Base-by-base conservation (phyloP, 92 coral and sea anemone genomes). In the Blastomussa wellsi region DNA sequence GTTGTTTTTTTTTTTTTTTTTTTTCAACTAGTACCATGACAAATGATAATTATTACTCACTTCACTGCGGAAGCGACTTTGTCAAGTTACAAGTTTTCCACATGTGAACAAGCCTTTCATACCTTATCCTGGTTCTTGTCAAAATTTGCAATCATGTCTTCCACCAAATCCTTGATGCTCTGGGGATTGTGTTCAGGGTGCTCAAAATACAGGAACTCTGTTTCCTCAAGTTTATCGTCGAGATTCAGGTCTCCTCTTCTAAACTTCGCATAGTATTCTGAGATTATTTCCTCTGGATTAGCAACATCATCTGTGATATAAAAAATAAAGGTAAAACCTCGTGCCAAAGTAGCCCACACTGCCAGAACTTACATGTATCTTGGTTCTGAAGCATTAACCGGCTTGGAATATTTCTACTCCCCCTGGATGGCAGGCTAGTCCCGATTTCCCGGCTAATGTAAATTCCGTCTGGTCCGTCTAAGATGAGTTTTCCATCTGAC, bases 151-250 rank as follows among this genome's bases (percentile, higher is more conserved):
- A 94, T 52, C 92, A 95, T 94, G 62, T 95, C 98, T 22, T 82
- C 91, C 24, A 95, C 98, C 98, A 95, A 92, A 47, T 89, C 90
- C 69, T 89, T 91, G n/a, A 94, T 89, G 22, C 98, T 90, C 64
- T 81, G 90, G 1, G 97, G 96, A 71, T 96, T 96, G 74, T 96
- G 95, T 77, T 96, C 98, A 39, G 98, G 98, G 81, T 96, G 98
- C 29, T 92, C 93, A 74, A 96, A 94, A 73, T 93, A 94, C 81
- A 96, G 89, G 80, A 94, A 96, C 81, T 96, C 98, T 13, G 90
- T 90, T 55, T 89, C 92, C 29, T 89, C 93, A 22, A 95, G 78
- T 47, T 86, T 89, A 60, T 88, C 91, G 79, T 95, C 98, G n/a
- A 81, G 59, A 72, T 95, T 92, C 60, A 86, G 72, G 76, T 95